phyloP scores from a whole-genome alignment of 2,888 invertebrate species.

The Hermaeophaga mercurialis region DNA sequence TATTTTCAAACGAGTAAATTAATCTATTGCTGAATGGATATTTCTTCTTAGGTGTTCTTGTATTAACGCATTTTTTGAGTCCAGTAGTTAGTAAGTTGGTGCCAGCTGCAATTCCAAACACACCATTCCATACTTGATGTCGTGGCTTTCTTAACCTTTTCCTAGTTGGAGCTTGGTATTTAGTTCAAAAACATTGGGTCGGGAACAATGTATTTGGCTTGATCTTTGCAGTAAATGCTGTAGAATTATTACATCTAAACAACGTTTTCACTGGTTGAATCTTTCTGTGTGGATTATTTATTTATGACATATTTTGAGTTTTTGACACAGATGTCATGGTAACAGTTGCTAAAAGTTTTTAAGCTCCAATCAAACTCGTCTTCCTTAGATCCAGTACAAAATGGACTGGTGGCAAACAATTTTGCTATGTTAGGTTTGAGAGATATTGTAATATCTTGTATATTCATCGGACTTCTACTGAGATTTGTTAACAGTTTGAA shows the following conservation, averaged over 20 bases:
- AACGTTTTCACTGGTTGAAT: conserved; percentile 94
- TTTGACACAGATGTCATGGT: conserved; percentile 99
- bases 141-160: conserved; percentile 82
- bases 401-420: conserved; percentile 88
- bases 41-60: no score
- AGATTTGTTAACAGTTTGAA: conserved; percentile 90
- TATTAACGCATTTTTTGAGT: no score
- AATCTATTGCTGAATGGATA: no score
- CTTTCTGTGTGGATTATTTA: conserved; percentile 91
- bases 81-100: conserved; percentile 85
- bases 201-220: conserved; percentile 98
- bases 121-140: conserved; percentile 90
- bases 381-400: conserved; percentile 95
- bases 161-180: conserved; percentile 92
- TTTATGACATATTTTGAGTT: conserved; percentile 99
- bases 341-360: conserved; percentile 97
- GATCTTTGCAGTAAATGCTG: conserved; percentile 97
- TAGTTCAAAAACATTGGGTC: conserved; percentile 97
- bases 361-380: conserved; percentile 98
- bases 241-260: conserved; percentile 94
- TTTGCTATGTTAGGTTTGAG: conserved; percentile 99
- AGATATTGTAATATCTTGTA: conserved; percentile 98
- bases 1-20: no score
- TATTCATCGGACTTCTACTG: conserved; percentile 95
- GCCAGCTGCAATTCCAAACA: conserved; percentile 86